Evolutionary conservation across 1,140 invertebrate genomes (phyloP).

Genomic region (Trachelipus rathkii): DNA sequence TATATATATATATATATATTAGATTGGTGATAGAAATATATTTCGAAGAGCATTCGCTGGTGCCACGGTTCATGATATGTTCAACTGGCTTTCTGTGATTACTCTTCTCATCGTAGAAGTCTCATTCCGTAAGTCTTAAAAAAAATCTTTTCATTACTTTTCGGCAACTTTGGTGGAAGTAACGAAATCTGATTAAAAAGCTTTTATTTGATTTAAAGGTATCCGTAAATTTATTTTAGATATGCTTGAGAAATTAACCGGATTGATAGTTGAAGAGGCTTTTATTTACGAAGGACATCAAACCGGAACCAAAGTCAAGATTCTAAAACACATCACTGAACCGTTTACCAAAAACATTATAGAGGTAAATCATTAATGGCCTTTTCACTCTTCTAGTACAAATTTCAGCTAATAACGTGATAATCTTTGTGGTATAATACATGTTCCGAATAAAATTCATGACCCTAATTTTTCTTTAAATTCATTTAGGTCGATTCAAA

Average conservation of each 20-base stretch:
- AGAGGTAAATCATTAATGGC: constrained; percentile 18
- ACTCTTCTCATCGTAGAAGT: constrained; percentile 52
- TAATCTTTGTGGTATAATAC: background rate
- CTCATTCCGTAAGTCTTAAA: constrained; percentile 8
- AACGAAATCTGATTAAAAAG: too few relatives aligned
- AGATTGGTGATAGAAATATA: constrained; percentile 49
- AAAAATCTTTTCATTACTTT: background rate
- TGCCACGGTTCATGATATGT: constrained; percentile 52
- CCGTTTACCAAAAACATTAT: constrained; percentile 29
- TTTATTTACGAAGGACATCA: background rate
- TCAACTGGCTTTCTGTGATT: constrained; percentile 55
- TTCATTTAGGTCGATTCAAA: constrained; percentile 52
- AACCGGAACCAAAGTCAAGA: constrained; percentile 21
- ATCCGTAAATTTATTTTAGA: background rate
- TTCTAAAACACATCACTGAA: constrained; percentile 32
- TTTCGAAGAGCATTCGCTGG: constrained; percentile 53
- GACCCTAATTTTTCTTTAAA: background rate
- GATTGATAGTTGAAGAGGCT: background rate
- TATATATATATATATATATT: constrained; percentile 16
- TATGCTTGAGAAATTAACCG: constrained; percentile 25
- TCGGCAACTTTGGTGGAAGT: background rate
- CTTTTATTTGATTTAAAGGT: too few relatives aligned
- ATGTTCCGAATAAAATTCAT: too few relatives aligned
- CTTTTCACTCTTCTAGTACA: background rate
- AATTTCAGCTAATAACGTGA: background rate